Percentiles rank a stretch among this genome's conserved stretches.
Evolutionary conservation across 2,888 invertebrate species (phyloP).

Genomic region (Eremobia ochroleuca): DNA sequence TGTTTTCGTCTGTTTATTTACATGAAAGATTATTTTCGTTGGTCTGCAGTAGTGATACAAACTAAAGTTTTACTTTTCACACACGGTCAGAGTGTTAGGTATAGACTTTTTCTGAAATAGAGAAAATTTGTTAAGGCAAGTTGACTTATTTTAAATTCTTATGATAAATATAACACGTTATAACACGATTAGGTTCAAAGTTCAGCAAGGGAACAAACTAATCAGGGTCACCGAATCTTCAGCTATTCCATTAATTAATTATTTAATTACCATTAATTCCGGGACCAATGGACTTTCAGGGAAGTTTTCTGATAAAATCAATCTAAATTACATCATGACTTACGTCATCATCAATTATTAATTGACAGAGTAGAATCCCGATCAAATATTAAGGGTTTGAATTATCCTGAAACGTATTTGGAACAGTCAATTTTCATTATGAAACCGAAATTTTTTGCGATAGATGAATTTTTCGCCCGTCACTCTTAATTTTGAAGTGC

Average conservation of each 20-base stretch:
- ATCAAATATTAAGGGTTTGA: slow-evolving; percentile 60
- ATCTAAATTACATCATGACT: slow-evolving; percentile 51
- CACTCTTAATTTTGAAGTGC: slow-evolving; percentile 50
- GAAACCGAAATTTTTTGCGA: slow-evolving; percentile 34
- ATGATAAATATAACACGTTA: not conserved
- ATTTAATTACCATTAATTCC: no score
- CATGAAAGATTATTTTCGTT: not conserved
- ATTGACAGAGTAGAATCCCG: slow-evolving; percentile 39
- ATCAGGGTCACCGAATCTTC: slow-evolving; percentile 22
- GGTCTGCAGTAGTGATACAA: not conserved
- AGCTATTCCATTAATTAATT: no score
- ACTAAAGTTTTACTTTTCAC: not conserved
- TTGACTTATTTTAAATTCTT: not conserved
- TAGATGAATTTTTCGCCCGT: slow-evolving; percentile 35
- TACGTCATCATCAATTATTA: slow-evolving; percentile 60
- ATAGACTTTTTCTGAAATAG: not conserved
- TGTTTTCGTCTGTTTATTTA: slow-evolving; percentile 4
- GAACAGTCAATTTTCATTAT: slow-evolving; percentile 65
- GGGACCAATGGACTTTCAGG: slow-evolving; percentile 23
- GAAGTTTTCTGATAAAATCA: slow-evolving; percentile 51
- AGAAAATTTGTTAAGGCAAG: not conserved
- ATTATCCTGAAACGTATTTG: slow-evolving; percentile 50
- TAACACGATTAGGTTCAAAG: not conserved
- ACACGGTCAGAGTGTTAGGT: not conserved
- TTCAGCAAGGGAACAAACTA: not conserved